These are phyloP conservation scores for Ostrea denselamellosa DNA, from an alignment of 1,140 invertebrate genomes.

Conservation along the genomic window DNA sequence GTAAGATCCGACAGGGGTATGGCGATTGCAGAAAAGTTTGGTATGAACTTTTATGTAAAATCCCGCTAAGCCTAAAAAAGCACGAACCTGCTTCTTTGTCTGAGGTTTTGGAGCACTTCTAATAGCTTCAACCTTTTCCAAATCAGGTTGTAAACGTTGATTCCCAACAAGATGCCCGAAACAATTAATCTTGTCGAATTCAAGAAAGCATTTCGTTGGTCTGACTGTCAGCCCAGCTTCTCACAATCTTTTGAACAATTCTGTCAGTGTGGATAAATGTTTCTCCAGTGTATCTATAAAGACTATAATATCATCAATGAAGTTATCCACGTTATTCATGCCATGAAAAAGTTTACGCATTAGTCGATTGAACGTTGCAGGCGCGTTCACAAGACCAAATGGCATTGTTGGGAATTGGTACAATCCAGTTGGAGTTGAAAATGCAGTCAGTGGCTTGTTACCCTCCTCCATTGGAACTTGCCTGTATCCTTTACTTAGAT, in stretches of 20 bases:
- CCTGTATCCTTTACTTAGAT: too few species aligned
- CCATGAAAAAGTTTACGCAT: conserved; percentile 66
- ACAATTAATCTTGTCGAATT: conserved; percentile 35
- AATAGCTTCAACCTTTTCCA: conserved; percentile 67
- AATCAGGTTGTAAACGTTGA: conserved; percentile 2
- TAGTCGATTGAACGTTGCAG: conserved; percentile 64
- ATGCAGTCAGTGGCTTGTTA: too few species aligned
- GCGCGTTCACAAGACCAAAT: background rate
- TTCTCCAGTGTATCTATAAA: conserved; percentile 42
- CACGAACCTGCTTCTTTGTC: conserved; percentile 74
- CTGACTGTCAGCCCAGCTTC: conserved; percentile 41
- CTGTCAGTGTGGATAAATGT: conserved; percentile 37
- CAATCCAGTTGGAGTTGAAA: too few species aligned
- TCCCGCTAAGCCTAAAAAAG: conserved; percentile 79
- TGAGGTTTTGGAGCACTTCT: conserved; percentile 69
- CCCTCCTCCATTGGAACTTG: too few species aligned
- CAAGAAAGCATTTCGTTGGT: conserved; percentile 54
- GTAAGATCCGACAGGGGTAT: conserved; percentile 66
- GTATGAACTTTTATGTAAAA: conserved; percentile 79
- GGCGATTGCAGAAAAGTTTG: conserved; percentile 69
- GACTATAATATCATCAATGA: conserved; percentile 53
- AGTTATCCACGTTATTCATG: conserved; percentile 56
- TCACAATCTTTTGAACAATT: conserved; percentile 42
- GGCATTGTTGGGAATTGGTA: too few species aligned
- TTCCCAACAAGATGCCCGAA: conserved; percentile 53